A percentile compares a stretch with the other conserved stretches of the same genome.
Conservation (phyloP, 2,797 vertebrate genomes). For the Champsocephalus gunnari region DNA sequence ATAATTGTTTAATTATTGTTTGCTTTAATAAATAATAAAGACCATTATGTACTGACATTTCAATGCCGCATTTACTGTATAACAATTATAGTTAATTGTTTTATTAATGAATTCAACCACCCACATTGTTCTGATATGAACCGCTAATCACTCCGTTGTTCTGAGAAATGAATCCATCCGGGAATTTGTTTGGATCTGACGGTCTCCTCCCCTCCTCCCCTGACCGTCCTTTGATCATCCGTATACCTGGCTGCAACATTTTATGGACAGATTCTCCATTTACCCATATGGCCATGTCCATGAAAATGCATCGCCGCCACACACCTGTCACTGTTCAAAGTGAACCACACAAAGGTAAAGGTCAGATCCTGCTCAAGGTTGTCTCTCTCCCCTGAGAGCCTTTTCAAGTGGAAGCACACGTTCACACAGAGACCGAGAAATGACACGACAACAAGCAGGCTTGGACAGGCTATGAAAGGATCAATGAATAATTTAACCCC, state of each 20-base stretch:
- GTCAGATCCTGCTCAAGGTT: constrained; percentile 74
- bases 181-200: background rate
- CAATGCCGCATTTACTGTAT: constrained; percentile 9
- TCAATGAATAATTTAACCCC: constrained; percentile 83
- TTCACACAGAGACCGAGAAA: constrained; percentile 46
- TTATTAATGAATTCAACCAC: constrained; percentile 34
- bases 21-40: constrained; percentile 28
- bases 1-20: constrained; percentile 28
- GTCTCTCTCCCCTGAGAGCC: constrained; percentile 58
- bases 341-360: constrained; percentile 71
- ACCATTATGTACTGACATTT: constrained; percentile 4
- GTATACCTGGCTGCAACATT: constrained; percentile 27
- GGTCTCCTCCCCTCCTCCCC: background rate
- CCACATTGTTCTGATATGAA: constrained; percentile 13
- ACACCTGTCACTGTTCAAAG: constrained; percentile 64
- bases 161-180: constrained; percentile 4
- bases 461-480: constrained; percentile 64
- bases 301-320: constrained; percentile 33
- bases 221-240: constrained; percentile 27
- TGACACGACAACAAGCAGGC: constrained; percentile 63
- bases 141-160: background rate
- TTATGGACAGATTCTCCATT: constrained; percentile 39
- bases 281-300: constrained; percentile 52
- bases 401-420: constrained; percentile 67
- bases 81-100: constrained; percentile 38